phyloP scores from a whole-genome alignment of 1,140 invertebrate genomes.

The Meloidogyne chitwoodi region DNA sequence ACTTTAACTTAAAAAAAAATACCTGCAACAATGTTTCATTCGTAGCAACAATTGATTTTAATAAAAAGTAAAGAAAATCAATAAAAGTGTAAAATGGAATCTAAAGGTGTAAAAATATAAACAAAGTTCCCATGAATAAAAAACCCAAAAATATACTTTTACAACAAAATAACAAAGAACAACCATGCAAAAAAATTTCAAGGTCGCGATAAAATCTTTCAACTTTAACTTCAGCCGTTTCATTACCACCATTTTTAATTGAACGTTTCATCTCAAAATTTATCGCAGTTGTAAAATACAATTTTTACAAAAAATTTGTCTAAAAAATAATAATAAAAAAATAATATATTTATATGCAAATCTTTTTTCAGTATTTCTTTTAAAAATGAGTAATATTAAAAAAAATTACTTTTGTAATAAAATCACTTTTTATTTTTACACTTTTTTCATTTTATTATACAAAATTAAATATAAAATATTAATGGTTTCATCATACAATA shows the following conservation, averaged over 20 bases:
- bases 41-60: neutral
- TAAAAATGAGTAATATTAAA: neutral
- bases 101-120: too few species aligned
- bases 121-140: too few species aligned
- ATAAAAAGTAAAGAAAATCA: neutral
- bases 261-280: neutral
- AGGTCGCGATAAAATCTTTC: too few species aligned
- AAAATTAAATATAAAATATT: neutral
- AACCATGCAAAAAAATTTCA: too few species aligned
- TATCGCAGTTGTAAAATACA: neutral
- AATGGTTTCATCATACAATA: neutral
- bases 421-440: neutral
- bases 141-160: too few species aligned
- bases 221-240: too few species aligned
- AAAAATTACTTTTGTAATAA: neutral
- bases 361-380: neutral
- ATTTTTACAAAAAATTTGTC: neutral
- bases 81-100: neutral
- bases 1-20: neutral
- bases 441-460: neutral
- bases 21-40: constrained; percentile 19
- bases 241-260: too few species aligned
- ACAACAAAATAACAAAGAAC: too few species aligned
- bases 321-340: neutral
- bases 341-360: neutral